phyloP scores from a whole-genome alignment of 1,140 invertebrate species.

The Vollenhovia emeryi region DNA sequence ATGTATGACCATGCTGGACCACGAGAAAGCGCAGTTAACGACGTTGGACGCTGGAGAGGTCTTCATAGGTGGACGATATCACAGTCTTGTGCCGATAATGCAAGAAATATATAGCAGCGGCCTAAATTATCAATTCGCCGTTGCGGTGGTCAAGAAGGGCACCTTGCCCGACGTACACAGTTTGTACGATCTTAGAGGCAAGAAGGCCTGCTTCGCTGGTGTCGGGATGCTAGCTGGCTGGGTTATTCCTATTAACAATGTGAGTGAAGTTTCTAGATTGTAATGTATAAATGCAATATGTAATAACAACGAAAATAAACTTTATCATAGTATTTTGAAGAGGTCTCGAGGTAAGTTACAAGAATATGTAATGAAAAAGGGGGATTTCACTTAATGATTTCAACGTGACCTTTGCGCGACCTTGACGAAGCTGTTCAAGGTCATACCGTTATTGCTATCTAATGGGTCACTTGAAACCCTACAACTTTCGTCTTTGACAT shows the following conservation, averaged over 20 bases:
- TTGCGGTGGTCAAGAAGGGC: constrained; percentile 93
- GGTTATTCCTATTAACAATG: constrained; percentile 95
- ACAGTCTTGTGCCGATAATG: constrained; percentile 96
- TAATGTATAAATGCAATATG: background rate
- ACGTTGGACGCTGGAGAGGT: constrained; percentile 96
- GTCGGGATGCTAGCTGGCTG: constrained; percentile 97
- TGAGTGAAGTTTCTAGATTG: constrained; percentile 81
- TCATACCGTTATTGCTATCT: too few species aligned
- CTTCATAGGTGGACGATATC: constrained; percentile 95
- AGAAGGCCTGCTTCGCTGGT: constrained; percentile 95
- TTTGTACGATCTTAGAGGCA: constrained; percentile 90
- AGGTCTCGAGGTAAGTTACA: too few species aligned
- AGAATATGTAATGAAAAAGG: too few species aligned
- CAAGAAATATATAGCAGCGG: constrained; percentile 89
- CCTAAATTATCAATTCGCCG: constrained; percentile 90
- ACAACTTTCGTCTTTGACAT: too few species aligned
- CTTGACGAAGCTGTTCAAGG: too few species aligned
- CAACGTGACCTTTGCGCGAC: too few species aligned
- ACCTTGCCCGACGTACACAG: constrained; percentile 87
- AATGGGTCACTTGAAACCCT: too few species aligned
- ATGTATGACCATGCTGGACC: constrained; percentile 92
- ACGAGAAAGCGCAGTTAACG: constrained; percentile 93
- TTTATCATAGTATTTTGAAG: too few species aligned
- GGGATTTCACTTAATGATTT: too few species aligned
- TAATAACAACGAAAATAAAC: too few species aligned